Evolutionary conservation across 1,140 invertebrate genomes (phyloP), one percentile per base, ranked within the genome.

Genomic region (Zaprionus tsacasi): DNA sequence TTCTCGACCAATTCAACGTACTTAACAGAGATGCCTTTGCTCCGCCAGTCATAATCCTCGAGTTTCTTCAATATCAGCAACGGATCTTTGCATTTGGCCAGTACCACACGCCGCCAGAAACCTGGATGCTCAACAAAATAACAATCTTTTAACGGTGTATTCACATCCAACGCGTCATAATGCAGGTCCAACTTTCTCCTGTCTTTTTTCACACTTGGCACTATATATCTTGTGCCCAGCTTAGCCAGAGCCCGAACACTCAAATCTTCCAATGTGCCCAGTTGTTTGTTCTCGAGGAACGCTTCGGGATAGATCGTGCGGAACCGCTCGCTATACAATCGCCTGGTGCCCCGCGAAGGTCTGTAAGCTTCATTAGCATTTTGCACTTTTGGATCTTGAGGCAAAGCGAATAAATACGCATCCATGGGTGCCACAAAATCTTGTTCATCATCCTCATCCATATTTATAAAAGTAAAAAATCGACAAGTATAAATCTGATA

Each of bases 1-100:
- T 68, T 54, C 21, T 91, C 91, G 0, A 91, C 90, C 48, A 91
- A 52, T 13, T 91, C 82, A 1, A 91, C 86, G n/a, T 80, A 91
- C 64, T 91, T 91, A 21, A 21, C 3, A 90, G 33, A 35, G 4
- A 91, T 56, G 0, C 90, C 91, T 11, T 66, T 55, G 50, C 77
- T 72, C 5, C 69, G 75, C 91, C 91, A 91, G 10, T 91, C 79
- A 38, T 68, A 89, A 3, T 86, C 81, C 6, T 76, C 13, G 2
- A 79, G 12, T 12, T 77, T 74, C 40, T 76, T 82, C 1, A 71
- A 25, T 17, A 57, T 45, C 10, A 88, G 50, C 0, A 60, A 60
- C 25, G 54, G 66, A 6, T 92, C 77, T 7, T 45, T 8, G 33
- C 57, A 55, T 27, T 92, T 92, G 43, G 82, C 73, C 10, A 91